Evolutionary conservation across 2,113 vertebrate genomes (phyloP), one percentile per base, ranked within the genome.

Genomic region (Lophochroa leadbeateri): DNA sequence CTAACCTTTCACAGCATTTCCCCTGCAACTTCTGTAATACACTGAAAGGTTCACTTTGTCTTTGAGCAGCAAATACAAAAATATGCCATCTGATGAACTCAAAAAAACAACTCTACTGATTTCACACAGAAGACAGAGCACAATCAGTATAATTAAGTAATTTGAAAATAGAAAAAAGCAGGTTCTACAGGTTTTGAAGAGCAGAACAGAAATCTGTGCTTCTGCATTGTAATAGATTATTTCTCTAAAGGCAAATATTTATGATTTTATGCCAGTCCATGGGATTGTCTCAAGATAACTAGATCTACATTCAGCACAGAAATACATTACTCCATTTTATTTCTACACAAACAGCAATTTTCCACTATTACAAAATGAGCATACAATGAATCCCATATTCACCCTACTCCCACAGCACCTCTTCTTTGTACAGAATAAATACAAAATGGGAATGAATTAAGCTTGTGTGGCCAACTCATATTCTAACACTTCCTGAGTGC

Each of bases 331-430:
- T 88, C 63, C 29, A 64, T 88, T 95, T 92, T 93, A 86, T 86
- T 96, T 52, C 53, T 93, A 91, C 49, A 90, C 43, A 90, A 97
- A 95, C 76, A 96, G 44, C 41, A 85, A 95, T 91, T 96, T 91
- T 58, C 71, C 64, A 55, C 52, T 80, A 88, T 91, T 85, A 85
- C 19, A 75, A 72, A 79, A 85, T 52, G 87, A 91, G 67, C 71
- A 70, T 27, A 82, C 46, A 90, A 79, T 57, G 74, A 95, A 85
- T 69, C 20, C 63, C 44, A 79, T 49, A 87, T 77, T 88, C 63
- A 33, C 52, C 46, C 20, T 74, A 18, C 19, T 94, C 91, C 55
- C 79, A 88, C 64, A 49, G 52, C 39, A 57, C 15, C 35, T 53
- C 25, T 69, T 92, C 79, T 76, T 88, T 67, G 61, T 33, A 85